Conservation (phyloP, 2,888 invertebrate genomes). For the Pomacea canaliculata region DNA sequence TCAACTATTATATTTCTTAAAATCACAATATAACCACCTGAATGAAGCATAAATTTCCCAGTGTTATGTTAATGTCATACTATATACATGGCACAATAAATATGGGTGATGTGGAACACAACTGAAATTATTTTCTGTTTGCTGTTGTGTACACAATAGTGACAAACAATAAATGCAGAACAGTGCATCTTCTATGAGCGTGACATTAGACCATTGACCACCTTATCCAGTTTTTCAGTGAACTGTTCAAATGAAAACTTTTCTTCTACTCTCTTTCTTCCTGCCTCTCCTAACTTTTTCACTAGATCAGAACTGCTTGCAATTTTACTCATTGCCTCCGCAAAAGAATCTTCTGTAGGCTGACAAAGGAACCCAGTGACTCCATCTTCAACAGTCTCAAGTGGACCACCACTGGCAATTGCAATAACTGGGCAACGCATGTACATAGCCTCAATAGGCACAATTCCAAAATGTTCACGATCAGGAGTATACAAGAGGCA, state of each 20-base stretch:
- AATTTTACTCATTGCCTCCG: constrained; percentile 81
- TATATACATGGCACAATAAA: too few relatives aligned
- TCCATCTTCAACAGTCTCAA: constrained; percentile 82
- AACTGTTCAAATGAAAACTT: constrained; percentile 89
- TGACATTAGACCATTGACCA: constrained; percentile 39
- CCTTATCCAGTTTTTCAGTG: constrained; percentile 58
- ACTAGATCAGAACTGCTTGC: constrained; percentile 76
- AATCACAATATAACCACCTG: too few relatives aligned
- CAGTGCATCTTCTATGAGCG: neutral
- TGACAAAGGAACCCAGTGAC: constrained; percentile 70
- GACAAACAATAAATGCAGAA: too few relatives aligned
- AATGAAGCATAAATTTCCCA: too few relatives aligned
- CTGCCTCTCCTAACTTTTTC: constrained; percentile 81
- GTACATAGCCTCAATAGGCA: constrained; percentile 98
- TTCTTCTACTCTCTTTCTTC: constrained; percentile 79
- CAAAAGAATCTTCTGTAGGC: constrained; percentile 78
- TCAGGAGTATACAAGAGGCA: constrained; percentile 94
- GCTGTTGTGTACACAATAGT: too few relatives aligned
- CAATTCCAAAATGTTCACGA: constrained; percentile 99
- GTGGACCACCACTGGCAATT: constrained; percentile 94
- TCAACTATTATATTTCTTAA: too few relatives aligned
- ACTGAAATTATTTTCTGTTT: too few relatives aligned
- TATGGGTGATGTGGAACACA: too few relatives aligned
- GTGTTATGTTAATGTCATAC: too few relatives aligned
- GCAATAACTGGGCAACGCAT: constrained; percentile 93